Evolutionary conservation across 2,797 vertebrate genomes (phyloP).

Genomic region (Dromococcyx pavoninus): DNA sequence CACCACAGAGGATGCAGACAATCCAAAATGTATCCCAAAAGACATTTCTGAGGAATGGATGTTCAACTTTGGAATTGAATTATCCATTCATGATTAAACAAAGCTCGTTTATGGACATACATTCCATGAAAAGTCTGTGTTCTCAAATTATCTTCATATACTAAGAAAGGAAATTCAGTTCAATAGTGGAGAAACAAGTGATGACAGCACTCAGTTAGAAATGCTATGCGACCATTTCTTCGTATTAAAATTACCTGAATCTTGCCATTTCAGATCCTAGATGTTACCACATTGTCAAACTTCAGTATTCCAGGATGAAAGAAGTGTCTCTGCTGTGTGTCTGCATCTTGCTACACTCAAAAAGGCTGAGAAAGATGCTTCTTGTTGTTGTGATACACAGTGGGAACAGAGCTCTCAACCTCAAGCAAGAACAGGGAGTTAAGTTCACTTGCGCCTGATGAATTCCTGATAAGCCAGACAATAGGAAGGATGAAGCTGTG

Average conservation of each 20-base stretch:
- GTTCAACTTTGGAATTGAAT: neutral
- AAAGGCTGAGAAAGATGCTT: neutral
- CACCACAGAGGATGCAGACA: neutral
- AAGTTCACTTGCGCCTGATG: neutral
- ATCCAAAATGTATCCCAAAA: neutral
- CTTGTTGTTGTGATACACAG: rapidly evolving
- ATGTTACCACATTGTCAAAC: neutral
- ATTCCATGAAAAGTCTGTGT: neutral
- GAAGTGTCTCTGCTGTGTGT: neutral
- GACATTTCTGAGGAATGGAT: neutral
- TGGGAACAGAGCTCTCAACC: neutral
- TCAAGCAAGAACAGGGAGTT: neutral
- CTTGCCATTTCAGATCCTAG: neutral
- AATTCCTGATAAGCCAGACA: neutral
- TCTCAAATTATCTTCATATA: neutral
- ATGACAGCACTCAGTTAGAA: neutral
- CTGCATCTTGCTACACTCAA: neutral
- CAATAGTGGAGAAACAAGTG: neutral
- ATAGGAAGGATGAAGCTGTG: neutral
- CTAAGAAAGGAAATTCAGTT: neutral
- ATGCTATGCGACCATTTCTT: neutral
- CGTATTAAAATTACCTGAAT: neutral
- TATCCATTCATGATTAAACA: neutral
- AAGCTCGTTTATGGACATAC: neutral
- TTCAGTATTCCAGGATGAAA: neutral